phyloP scores from a whole-genome alignment of 2,888 invertebrate species.

The Leptodirus hochenwartii region DNA sequence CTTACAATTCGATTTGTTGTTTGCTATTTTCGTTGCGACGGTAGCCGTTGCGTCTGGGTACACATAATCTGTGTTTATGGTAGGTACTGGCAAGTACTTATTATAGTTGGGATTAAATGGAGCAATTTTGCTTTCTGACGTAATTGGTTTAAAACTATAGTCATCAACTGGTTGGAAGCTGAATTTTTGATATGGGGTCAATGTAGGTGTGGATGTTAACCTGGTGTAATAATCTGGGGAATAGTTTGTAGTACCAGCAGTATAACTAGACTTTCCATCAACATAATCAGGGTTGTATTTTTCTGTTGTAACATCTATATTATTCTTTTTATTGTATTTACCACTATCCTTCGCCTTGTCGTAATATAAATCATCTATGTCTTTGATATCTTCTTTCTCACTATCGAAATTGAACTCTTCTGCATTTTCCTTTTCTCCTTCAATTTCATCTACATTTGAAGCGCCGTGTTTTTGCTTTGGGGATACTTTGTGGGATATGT shows the following conservation, averaged over 20 bases:
- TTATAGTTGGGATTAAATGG: background rate
- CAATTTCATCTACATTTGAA: slow-evolving; percentile 7
- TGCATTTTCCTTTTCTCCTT: slow-evolving; percentile 10
- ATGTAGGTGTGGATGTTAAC: slow-evolving; percentile 15
- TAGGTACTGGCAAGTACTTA: slow-evolving; percentile 5
- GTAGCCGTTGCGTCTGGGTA: slow-evolving; percentile 5
- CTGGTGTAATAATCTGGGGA: slow-evolving; percentile 29
- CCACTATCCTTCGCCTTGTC: slow-evolving; percentile 2
- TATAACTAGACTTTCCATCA: slow-evolving; percentile 18
- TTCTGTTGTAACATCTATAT: background rate
- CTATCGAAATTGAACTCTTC: slow-evolving; percentile 4
- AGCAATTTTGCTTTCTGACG: background rate
- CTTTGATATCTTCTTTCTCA: slow-evolving; percentile 3
- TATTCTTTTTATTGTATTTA: slow-evolving; percentile 5
- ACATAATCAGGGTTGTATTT: slow-evolving; percentile 14
- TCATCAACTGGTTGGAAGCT: slow-evolving; percentile 25
- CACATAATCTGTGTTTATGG: slow-evolving; percentile 4
- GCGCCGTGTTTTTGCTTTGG: slow-evolving; percentile 9
- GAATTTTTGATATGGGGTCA: slow-evolving; percentile 24
- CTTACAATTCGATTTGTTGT: slow-evolving; percentile 34
- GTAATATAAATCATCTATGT: slow-evolving; percentile 8
- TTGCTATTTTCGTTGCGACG: slow-evolving; percentile 15
- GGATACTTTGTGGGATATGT: slow-evolving; percentile 21
- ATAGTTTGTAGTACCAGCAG: slow-evolving; percentile 16
- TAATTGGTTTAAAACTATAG: slow-evolving; percentile 5